Conservation (phyloP, 2,113 vertebrate species). For the Marcusenius ussheri region DNA sequence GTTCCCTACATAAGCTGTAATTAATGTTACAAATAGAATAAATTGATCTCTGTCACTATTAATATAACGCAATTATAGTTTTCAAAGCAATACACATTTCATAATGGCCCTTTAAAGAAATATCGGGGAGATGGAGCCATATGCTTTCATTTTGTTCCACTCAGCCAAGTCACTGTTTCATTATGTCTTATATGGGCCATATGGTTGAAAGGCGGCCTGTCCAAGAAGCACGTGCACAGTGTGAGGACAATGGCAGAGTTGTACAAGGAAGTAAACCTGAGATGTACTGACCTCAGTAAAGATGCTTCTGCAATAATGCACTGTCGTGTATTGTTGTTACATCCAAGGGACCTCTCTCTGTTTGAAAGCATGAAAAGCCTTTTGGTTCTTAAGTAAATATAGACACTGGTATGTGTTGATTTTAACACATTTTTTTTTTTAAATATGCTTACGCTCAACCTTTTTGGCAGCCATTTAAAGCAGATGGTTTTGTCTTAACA, state of each 20-base stretch:
- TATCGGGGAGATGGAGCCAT: neutral
- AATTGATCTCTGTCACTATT: neutral
- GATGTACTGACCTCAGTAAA: neutral
- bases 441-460: neutral
- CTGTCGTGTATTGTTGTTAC: neutral
- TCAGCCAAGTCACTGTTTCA: neutral
- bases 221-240: neutral
- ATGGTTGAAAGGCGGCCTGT: neutral
- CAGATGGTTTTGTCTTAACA: slow-evolving; percentile 10
- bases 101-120: neutral
- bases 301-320: neutral
- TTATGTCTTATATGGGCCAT: neutral
- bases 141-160: neutral
- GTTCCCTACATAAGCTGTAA: neutral
- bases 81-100: neutral
- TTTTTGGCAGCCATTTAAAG: neutral
- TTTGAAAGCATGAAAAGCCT: neutral
- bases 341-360: neutral
- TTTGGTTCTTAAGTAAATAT: neutral
- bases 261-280: neutral
- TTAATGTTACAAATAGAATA: neutral
- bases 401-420: neutral
- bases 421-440: neutral
- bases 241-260: neutral
- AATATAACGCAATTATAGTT: neutral